Percentiles rank a stretch among this genome's conserved stretches.
These are phyloP conservation scores for Ictidomys tridecemlineatus DNA, from an alignment of 2,113 vertebrate species.

Conservation along the genomic window DNA sequence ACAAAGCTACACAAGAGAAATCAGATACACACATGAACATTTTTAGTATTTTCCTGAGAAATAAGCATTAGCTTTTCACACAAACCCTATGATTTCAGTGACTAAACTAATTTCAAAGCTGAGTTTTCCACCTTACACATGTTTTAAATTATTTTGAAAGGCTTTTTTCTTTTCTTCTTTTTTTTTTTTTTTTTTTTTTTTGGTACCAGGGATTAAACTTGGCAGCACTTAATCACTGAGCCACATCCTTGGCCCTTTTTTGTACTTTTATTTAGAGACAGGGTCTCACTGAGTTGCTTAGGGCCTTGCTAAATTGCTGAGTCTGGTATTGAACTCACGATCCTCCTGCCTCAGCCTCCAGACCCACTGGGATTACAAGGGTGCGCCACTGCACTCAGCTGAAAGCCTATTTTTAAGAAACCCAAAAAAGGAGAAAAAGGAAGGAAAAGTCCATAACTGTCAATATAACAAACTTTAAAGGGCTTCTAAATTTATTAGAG, in stretches of 20 bases:
- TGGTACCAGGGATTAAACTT: too few relatives aligned
- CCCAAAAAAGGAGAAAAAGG: background rate
- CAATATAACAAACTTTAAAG: background rate
- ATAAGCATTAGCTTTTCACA: background rate
- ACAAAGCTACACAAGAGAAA: slow-evolving; percentile 27
- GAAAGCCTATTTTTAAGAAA: slow-evolving; percentile 43
- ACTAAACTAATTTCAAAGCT: slow-evolving; percentile 49
- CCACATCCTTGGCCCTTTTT: too few relatives aligned
- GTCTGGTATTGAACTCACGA: too few relatives aligned
- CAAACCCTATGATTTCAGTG: background rate
- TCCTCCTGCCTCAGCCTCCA: too few relatives aligned
- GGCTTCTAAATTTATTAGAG: background rate
- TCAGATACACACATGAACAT: background rate
- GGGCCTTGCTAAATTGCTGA: too few relatives aligned
- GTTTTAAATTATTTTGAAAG: slow-evolving; percentile 36
- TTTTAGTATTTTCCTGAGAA: slow-evolving; percentile 29
- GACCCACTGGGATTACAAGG: too few relatives aligned
- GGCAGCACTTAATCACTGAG: too few relatives aligned
- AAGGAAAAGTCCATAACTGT: background rate
- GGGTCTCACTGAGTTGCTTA: too few relatives aligned
- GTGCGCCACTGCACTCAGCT: too few relatives aligned
- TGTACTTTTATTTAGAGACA: too few relatives aligned
- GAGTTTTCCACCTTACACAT: slow-evolving; percentile 21
- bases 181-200: too few relatives aligned
- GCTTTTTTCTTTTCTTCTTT: too few relatives aligned